Evolutionary conservation across 2,113 vertebrate species (phyloP).

Genomic region (Ophthalmotilapia sp.): DNA sequence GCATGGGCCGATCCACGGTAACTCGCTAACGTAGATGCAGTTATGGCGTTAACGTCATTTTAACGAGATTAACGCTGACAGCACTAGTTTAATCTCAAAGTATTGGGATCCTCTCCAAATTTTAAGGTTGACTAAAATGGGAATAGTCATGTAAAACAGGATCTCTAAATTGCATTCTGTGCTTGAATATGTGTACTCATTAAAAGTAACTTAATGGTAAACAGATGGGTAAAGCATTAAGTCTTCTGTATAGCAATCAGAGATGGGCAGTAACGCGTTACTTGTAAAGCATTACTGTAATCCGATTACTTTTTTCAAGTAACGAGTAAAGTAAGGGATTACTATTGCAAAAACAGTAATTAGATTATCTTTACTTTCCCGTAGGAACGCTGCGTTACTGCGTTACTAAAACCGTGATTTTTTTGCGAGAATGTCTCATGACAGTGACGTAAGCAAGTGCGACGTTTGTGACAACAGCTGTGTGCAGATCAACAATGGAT

Average conservation of each 20-base stretch:
- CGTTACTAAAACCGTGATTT: no score
- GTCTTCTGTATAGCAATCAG: neutral
- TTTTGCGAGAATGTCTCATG: no score
- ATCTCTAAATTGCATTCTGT: neutral
- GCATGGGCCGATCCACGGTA: rapidly evolving
- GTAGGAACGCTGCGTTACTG: no score
- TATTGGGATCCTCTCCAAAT: neutral
- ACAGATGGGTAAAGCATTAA: neutral
- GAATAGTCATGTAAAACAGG: neutral
- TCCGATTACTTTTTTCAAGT: no score
- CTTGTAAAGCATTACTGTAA: no score
- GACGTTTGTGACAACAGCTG: no score
- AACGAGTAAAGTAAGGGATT: no score
- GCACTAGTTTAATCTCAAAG: neutral
- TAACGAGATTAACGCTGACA: neutral
- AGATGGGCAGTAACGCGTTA: no score
- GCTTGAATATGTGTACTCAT: neutral
- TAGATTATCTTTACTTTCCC: no score
- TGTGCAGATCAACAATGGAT: no score
- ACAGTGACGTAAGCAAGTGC: no score
- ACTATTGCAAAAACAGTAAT: no score
- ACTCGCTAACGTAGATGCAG: neutral
- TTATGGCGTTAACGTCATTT: neutral
- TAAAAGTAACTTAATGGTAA: neutral
- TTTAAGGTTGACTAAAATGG: neutral